phyloP scores from a whole-genome alignment of 2,797 vertebrate species.

The Pangasius krempfi region DNA sequence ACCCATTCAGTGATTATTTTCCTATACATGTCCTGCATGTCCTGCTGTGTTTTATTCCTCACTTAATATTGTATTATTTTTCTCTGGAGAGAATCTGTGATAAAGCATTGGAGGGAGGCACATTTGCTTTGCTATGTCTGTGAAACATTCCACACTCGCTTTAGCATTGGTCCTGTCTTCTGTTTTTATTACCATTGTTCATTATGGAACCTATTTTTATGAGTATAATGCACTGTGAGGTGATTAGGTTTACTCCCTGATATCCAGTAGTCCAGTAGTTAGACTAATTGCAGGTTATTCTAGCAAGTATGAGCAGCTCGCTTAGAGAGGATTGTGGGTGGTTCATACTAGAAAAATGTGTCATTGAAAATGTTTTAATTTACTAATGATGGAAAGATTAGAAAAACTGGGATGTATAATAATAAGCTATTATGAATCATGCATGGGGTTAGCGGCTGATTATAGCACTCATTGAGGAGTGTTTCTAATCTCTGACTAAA shows the following conservation, averaged over 20 bases:
- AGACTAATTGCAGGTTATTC: neutral
- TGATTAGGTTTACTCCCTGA: neutral
- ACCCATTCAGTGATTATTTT: neutral
- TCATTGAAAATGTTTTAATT: too few species aligned
- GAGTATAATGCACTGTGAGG: neutral
- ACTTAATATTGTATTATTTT: neutral
- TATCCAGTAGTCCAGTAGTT: neutral
- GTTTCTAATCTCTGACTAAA: neutral
- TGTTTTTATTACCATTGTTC: neutral
- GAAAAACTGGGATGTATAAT: neutral
- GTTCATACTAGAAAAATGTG: too few species aligned
- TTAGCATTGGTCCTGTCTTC: neutral
- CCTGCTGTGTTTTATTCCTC: neutral
- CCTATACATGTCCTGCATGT: neutral
- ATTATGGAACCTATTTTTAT: conserved; percentile 14
- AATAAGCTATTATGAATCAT: neutral
- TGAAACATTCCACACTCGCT: neutral
- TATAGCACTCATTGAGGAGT: neutral
- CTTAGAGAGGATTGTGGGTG: too few species aligned
- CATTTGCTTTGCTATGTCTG: neutral
- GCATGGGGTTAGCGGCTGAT: neutral
- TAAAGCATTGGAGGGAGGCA: neutral
- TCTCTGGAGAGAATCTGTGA: neutral
- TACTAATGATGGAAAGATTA: neutral
- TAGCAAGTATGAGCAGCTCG: neutral